A percentile compares a stretch with the other conserved stretches of the same genome.
Conservation (phyloP, 2,888 invertebrate genomes). For the Melanostoma mellinum region DNA sequence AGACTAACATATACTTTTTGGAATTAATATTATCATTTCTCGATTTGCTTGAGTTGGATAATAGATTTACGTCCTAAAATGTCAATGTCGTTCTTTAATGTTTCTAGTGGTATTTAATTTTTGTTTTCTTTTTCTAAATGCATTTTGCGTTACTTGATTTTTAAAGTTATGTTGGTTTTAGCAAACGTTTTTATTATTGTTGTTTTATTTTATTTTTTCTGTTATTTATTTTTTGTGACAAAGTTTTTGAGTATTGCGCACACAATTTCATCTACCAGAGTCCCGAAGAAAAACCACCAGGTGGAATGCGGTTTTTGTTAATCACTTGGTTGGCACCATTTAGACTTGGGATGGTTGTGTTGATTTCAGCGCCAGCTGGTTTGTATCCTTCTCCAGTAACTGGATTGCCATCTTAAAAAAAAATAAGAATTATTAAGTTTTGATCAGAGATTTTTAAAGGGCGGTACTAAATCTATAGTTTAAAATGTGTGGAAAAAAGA, state of each 20-base stretch:
- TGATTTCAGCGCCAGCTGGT: conserved; percentile 79
- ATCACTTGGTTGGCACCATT: conserved; percentile 81
- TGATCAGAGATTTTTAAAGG: conserved; percentile 2
- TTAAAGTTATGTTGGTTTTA: conserved; percentile 58
- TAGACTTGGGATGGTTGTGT: conserved; percentile 77
- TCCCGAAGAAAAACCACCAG: conserved; percentile 82
- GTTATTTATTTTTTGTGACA: conserved; percentile 57
- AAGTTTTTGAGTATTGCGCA: conserved; percentile 46
- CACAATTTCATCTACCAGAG: conserved; percentile 80
- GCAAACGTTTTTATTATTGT: conserved; percentile 57
- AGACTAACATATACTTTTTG: conserved; percentile 8
- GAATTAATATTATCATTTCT: conserved; percentile 17
- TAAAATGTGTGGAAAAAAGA: no score
- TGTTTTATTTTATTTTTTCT: conserved; percentile 27
- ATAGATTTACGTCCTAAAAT: conserved; percentile 36
- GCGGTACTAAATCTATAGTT: no score
- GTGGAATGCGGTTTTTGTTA: conserved; percentile 82
- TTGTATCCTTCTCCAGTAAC: conserved; percentile 84
- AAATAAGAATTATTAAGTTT: conserved; percentile 22
- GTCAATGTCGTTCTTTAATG: conserved; percentile 42
- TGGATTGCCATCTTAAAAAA: conserved; percentile 83
- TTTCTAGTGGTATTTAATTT: conserved; percentile 16
- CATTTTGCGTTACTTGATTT: conserved; percentile 57
- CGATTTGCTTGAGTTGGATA: conserved; percentile 31
- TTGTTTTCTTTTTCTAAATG: conserved; percentile 53